Evolutionary conservation across 2,113 vertebrate species (phyloP).

Genomic region (Merops nubicus): DNA sequence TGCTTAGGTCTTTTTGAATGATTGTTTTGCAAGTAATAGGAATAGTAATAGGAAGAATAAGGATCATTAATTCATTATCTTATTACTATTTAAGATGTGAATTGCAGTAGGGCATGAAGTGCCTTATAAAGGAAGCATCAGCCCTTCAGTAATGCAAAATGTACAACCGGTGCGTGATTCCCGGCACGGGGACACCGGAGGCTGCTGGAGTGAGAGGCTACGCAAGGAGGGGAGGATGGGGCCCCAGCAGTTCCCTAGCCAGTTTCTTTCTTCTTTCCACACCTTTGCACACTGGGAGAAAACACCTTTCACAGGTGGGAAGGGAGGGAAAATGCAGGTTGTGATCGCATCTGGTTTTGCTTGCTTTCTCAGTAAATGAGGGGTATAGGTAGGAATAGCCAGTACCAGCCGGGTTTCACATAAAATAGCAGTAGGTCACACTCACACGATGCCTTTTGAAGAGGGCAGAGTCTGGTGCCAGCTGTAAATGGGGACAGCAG

Average conservation of each 20-base stretch:
- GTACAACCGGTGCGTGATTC: fast-evolving
- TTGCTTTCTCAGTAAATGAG: neutral
- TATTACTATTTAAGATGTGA: neutral
- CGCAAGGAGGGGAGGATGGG: neutral
- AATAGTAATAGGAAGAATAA: neutral
- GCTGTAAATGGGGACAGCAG: conserved; percentile 33
- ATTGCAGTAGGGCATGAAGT: neutral
- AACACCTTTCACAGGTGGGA: neutral
- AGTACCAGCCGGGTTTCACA: neutral
- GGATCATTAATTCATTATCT: neutral
- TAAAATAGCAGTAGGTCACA: conserved; percentile 9
- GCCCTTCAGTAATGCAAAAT: neutral
- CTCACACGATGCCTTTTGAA: neutral
- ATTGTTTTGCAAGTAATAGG: neutral
- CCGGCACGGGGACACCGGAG: too few relatives aligned
- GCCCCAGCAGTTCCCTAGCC: neutral
- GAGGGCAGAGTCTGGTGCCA: neutral
- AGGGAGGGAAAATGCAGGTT: neutral
- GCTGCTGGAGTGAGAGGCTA: neutral
- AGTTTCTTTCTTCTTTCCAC: neutral
- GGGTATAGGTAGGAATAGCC: neutral
- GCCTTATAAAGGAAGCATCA: neutral
- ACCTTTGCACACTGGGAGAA: neutral
- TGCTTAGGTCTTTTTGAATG: neutral
- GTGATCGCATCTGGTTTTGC: neutral